phyloP scores from a whole-genome alignment of 1,140 invertebrate species.

The Apis florea region DNA sequence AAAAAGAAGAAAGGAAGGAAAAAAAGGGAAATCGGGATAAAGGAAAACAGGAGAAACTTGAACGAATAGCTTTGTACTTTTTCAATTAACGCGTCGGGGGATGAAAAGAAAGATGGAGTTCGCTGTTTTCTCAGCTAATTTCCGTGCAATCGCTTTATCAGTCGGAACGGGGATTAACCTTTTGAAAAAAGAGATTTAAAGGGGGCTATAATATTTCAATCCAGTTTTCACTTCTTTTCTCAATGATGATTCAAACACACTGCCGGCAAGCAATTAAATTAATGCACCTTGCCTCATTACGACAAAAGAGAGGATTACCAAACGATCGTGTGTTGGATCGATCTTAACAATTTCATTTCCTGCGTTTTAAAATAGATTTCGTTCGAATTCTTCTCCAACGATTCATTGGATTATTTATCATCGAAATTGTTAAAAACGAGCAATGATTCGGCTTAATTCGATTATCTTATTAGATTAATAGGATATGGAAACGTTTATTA shows the following conservation, averaged over 20 bases:
- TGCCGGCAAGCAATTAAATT: constrained; percentile 10
- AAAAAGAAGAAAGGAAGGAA: no score
- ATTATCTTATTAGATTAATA: no score
- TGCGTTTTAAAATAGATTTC: no score
- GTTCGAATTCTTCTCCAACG: no score
- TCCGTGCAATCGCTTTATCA: constrained; percentile 1
- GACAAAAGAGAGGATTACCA: background rate
- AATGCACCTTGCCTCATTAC: background rate
- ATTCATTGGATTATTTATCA: no score
- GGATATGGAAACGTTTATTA: no score
- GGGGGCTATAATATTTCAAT: background rate
- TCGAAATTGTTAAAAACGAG: no score
- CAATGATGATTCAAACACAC: background rate
- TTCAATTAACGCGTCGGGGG: constrained; percentile 24
- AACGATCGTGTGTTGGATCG: no score
- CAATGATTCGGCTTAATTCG: no score
- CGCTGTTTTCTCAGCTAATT: constrained; percentile 26
- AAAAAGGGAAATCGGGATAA: constrained; percentile 15
- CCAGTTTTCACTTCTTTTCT: background rate
- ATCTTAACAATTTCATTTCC: no score
- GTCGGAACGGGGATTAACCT: constrained; percentile 4
- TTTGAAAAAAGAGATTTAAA: constrained; percentile 2
- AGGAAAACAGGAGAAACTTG: background rate
- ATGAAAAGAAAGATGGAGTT: constrained; percentile 14
- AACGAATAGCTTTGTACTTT: constrained; percentile 34